Percentiles rank a stretch among this genome's conserved stretches.
Evolutionary conservation across 2,888 invertebrate species (phyloP).

Genomic region (Incurvaria masculella): DNA sequence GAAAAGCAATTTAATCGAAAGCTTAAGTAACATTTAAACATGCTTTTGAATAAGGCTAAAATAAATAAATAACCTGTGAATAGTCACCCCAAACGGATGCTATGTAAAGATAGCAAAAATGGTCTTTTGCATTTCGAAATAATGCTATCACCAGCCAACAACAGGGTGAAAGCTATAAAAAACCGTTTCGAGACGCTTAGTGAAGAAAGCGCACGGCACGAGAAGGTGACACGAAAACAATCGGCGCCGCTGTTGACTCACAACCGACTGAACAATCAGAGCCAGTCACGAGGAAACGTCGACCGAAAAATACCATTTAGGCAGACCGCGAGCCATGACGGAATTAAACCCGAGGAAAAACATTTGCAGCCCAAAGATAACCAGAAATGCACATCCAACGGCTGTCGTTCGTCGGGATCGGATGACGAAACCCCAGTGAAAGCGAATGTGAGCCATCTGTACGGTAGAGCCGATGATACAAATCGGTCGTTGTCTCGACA

Average conservation of each 20-base stretch:
- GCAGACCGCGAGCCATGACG: constrained; percentile 10
- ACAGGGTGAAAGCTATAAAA: constrained; percentile 63
- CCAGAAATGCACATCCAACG: constrained; percentile 1
- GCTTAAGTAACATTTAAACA: no score
- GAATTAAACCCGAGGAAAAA: constrained; percentile 4
- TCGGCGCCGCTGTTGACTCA: constrained; percentile 18
- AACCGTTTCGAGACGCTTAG: constrained; percentile 60
- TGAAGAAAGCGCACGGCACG: constrained; percentile 21
- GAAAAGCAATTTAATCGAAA: no score
- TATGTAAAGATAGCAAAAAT: no score
- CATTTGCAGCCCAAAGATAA: constrained; percentile 5
- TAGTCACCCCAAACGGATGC: no score
- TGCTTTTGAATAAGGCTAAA: no score
- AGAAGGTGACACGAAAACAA: neutral
- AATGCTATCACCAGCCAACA: constrained; percentile 46
- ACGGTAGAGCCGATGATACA: constrained; percentile 31
- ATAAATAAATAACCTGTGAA: no score
- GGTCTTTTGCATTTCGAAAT: constrained; percentile 24
- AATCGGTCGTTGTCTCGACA: constrained; percentile 40
- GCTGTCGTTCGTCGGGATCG: constrained; percentile 20
- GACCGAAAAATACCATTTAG: constrained; percentile 19
- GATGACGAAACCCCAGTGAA: constrained; percentile 24
- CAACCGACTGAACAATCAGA: constrained; percentile 8
- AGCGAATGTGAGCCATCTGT: constrained; percentile 40
- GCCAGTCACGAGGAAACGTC: constrained; percentile 20